Conservation (phyloP, 1,140 invertebrate species). For the Aphelenchoides besseyi region DNA sequence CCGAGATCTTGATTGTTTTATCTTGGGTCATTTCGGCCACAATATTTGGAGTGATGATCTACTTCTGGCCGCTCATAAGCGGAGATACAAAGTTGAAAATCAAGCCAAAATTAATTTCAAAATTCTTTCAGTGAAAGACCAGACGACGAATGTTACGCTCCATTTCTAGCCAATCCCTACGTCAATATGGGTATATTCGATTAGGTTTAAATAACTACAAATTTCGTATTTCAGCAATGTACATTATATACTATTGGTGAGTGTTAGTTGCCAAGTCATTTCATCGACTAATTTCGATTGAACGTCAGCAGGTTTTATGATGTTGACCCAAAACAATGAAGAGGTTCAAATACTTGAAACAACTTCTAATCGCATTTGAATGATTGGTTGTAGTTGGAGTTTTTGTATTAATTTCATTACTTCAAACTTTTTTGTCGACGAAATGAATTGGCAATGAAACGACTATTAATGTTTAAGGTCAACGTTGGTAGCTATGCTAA, state of each 20-base stretch:
- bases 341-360: no score
- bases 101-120: conserved; percentile 11
- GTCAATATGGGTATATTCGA: conserved; percentile 63
- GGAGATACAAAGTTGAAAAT: conserved; percentile 29
- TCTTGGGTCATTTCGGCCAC: conserved; percentile 58
- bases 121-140: conserved; percentile 15
- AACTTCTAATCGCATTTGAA: no score
- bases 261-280: conserved; percentile 60
- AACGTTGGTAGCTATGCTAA: conserved; percentile 60
- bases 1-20: conserved; percentile 54
- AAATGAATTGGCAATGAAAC: no score
- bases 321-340: no score
- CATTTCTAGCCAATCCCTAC: conserved; percentile 61
- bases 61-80: conserved; percentile 55
- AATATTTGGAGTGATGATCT: conserved; percentile 62
- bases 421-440: no score
- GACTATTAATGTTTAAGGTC: no score
- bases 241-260: conserved; percentile 62
- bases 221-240: no score
- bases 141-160: conserved; percentile 59
- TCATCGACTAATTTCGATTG: no score
- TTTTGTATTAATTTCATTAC: no score
- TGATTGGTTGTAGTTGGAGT: no score
- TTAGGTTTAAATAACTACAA: no score
- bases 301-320: no score